Evolutionary conservation across 2,113 vertebrate genomes (phyloP).

Genomic region (Balaenoptera acutorostrata): DNA sequence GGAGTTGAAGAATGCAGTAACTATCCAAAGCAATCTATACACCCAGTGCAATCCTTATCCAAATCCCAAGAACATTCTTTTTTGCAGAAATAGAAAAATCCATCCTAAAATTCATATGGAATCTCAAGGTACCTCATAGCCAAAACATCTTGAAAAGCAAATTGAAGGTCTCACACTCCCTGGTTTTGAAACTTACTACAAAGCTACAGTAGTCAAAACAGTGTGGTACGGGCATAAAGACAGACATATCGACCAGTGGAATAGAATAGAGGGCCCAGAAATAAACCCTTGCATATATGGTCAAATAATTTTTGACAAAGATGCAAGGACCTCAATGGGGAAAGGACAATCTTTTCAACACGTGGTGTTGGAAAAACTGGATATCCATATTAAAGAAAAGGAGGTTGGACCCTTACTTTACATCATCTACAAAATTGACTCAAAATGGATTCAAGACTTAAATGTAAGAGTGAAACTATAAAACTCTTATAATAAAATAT

Average conservation of each 20-base stretch:
- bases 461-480: background rate
- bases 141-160: background rate
- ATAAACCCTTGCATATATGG: background rate
- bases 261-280: background rate
- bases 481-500: background rate
- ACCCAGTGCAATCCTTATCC: background rate
- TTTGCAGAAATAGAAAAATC: background rate
- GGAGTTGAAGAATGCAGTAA: background rate
- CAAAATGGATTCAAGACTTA: background rate
- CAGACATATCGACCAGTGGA: background rate
- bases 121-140: background rate
- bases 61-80: background rate
- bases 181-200: background rate
- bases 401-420: background rate
- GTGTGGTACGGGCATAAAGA: background rate
- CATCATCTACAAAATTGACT: no score
- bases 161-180: background rate
- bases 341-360: background rate
- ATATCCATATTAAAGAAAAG: background rate
- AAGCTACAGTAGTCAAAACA: background rate
- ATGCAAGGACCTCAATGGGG: background rate
- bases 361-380: background rate
- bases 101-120: background rate
- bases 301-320: background rate
- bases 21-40: background rate